Conservation (phyloP, 2,797 vertebrate genomes). For the Bovichtus diacanthus region DNA sequence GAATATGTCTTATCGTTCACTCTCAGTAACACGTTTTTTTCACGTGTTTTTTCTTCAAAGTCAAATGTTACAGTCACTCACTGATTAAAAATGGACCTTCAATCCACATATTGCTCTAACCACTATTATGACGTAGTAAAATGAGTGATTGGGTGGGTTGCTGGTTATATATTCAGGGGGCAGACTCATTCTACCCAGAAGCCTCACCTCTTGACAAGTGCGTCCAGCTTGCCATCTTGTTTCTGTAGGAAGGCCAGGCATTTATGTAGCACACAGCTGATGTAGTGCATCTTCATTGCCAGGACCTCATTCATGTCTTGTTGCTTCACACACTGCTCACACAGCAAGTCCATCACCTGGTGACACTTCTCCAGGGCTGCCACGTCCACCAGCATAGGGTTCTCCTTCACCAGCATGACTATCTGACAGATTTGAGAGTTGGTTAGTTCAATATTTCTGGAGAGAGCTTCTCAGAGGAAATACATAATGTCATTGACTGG, state of each 20-base stretch:
- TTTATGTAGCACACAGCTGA: slow-evolving; percentile 93
- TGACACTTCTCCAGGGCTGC: slow-evolving; percentile 90
- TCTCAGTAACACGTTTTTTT: too few relatives aligned
- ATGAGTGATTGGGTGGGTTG: too few relatives aligned
- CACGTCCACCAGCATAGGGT: slow-evolving; percentile 87
- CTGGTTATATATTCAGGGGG: background rate
- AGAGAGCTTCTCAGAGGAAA: background rate
- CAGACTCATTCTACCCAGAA: background rate
- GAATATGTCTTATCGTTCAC: too few relatives aligned
- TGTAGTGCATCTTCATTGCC: slow-evolving; percentile 95
- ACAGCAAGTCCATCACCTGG: slow-evolving; percentile 92
- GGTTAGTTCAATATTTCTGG: slow-evolving; percentile 4
- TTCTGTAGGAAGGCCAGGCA: slow-evolving; percentile 87
- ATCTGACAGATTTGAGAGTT: slow-evolving; percentile 79
- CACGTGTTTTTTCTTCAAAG: too few relatives aligned
- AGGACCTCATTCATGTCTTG: slow-evolving; percentile 92
- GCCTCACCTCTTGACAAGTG: slow-evolving; percentile 87
- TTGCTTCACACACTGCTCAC: slow-evolving; percentile 92
- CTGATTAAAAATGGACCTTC: too few relatives aligned
- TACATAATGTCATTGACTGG: background rate
- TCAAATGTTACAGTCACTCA: too few relatives aligned
- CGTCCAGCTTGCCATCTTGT: slow-evolving; percentile 88
- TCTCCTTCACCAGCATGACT: slow-evolving; percentile 91
- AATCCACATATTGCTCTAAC: too few relatives aligned
- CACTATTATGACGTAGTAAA: too few relatives aligned